Evolutionary conservation across 2,888 invertebrate genomes (phyloP).

Genomic region (Sisyra terminalis): DNA sequence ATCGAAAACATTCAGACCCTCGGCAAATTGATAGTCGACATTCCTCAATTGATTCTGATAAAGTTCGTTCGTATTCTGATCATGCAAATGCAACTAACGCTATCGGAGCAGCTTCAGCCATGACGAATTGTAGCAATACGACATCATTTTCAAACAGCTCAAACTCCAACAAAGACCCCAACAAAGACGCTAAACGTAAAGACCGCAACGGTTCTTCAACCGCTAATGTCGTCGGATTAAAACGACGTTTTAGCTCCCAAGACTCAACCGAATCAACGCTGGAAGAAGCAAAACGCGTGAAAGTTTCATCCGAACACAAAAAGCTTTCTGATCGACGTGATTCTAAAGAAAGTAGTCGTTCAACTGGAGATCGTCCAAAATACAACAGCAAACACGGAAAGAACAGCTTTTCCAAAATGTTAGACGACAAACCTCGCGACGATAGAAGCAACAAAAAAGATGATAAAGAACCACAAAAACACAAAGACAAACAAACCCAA

Average conservation of each 20-base stretch:
- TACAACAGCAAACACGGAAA: slow-evolving; percentile 40
- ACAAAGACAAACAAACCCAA: slow-evolving; percentile 20
- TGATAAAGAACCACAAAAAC: slow-evolving; percentile 17
- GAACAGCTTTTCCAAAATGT: slow-evolving; percentile 36
- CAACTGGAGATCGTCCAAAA: slow-evolving; percentile 25
- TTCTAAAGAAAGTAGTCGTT: slow-evolving; percentile 43
- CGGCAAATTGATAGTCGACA: slow-evolving; percentile 25
- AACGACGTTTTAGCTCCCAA: slow-evolving; percentile 64
- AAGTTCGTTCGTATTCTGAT: slow-evolving; percentile 19
- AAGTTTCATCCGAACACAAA: slow-evolving; percentile 31
- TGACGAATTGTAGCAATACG: slow-evolving; percentile 12
- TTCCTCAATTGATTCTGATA: slow-evolving; percentile 31
- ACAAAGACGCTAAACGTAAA: slow-evolving; percentile 29
- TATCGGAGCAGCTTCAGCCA: slow-evolving; percentile 14
- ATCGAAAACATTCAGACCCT: slow-evolving; percentile 23
- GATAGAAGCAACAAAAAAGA: slow-evolving; percentile 15
- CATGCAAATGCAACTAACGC: slow-evolving; percentile 16
- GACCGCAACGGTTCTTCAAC: slow-evolving; percentile 45
- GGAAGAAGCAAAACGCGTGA: slow-evolving; percentile 46
- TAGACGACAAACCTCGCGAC: slow-evolving; percentile 23
- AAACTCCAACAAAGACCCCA: not conserved
- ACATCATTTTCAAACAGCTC: slow-evolving; percentile 15
- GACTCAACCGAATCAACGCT: slow-evolving; percentile 40
- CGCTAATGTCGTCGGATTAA: slow-evolving; percentile 36
- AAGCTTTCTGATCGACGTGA: slow-evolving; percentile 45